phyloP scores from a whole-genome alignment of 1,140 invertebrate species.

The Drosophila quadrilineata region DNA sequence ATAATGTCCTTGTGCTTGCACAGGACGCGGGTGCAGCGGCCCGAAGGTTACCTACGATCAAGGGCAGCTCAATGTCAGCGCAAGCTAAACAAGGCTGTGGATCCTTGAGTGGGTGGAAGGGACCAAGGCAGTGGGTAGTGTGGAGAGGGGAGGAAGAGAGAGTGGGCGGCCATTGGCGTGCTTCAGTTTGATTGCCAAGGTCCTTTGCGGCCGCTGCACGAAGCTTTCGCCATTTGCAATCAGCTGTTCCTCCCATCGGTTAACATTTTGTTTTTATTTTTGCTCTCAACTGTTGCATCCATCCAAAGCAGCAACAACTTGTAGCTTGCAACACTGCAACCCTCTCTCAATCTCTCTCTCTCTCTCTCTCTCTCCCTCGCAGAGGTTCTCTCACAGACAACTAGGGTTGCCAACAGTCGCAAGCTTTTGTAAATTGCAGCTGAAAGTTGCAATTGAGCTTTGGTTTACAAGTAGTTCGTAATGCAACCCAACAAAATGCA shows the following conservation, averaged over 20 bases:
- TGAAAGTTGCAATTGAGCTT: slow-evolving; percentile 30
- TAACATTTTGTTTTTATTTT: neutral
- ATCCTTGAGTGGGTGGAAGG: slow-evolving; percentile 58
- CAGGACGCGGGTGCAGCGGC: slow-evolving; percentile 19
- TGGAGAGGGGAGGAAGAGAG: neutral
- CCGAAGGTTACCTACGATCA: slow-evolving; percentile 61
- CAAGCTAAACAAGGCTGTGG: neutral
- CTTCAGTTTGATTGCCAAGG: slow-evolving; percentile 11
- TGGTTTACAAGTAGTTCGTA: slow-evolving; percentile 17
- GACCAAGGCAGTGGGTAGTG: neutral
- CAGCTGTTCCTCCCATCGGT: slow-evolving; percentile 52
- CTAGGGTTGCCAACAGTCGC: slow-evolving; percentile 13
- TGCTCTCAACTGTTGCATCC: slow-evolving; percentile 52
- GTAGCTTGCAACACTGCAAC: slow-evolving; percentile 37
- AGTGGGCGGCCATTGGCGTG: neutral
- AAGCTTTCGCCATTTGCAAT: slow-evolving; percentile 1
- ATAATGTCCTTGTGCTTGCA: slow-evolving; percentile 6
- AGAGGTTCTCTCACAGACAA: neutral
- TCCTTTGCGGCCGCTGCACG: slow-evolving; percentile 2
- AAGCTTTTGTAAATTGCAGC: neutral
- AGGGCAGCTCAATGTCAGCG: slow-evolving; percentile 68
- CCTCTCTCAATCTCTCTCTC: too few species aligned
- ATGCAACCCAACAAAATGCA: slow-evolving; percentile 22
- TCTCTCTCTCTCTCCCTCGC: neutral
- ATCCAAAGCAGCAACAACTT: slow-evolving; percentile 54